Percentiles rank a stretch among this genome's conserved stretches.
Conservation (phyloP, 2,113 vertebrate species). For the Heterocephalus glaber region DNA sequence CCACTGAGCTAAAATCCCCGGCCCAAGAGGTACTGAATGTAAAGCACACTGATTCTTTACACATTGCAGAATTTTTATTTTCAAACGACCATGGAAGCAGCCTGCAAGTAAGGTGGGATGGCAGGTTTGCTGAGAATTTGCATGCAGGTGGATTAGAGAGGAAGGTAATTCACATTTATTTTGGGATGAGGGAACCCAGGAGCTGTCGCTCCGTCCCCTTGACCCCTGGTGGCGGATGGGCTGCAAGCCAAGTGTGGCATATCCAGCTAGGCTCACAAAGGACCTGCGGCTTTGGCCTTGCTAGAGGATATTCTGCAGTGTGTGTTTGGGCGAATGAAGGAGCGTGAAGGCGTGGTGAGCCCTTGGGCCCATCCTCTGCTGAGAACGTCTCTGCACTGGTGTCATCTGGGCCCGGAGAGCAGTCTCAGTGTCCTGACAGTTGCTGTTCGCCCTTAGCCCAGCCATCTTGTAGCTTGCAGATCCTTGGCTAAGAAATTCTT, state of each 20-base stretch:
- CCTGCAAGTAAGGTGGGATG: no score
- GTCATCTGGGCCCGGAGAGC: neutral
- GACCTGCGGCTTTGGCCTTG: neutral
- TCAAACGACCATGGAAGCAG: neutral
- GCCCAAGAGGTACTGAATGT: neutral
- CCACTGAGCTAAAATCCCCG: no score
- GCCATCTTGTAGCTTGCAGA: neutral
- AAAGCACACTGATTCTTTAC: neutral
- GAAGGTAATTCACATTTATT: neutral
- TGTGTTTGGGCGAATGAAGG: neutral
- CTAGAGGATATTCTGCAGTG: neutral
- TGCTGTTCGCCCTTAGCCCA: rapidly evolving
- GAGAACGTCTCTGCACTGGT: neutral
- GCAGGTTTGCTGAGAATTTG: neutral
- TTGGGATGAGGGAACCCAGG: neutral
- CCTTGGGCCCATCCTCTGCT: neutral
- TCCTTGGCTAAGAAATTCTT: neutral
- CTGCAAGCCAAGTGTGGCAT: neutral
- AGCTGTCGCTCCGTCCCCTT: neutral
- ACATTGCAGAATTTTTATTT: neutral
- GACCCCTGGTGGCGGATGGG: neutral
- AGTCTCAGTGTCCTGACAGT: neutral
- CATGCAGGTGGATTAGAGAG: no score
- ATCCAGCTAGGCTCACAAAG: neutral
- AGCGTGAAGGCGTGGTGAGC: rapidly evolving